Evolutionary conservation across 2,113 vertebrate species (phyloP).

Genomic region (Okapia johnstoni): DNA sequence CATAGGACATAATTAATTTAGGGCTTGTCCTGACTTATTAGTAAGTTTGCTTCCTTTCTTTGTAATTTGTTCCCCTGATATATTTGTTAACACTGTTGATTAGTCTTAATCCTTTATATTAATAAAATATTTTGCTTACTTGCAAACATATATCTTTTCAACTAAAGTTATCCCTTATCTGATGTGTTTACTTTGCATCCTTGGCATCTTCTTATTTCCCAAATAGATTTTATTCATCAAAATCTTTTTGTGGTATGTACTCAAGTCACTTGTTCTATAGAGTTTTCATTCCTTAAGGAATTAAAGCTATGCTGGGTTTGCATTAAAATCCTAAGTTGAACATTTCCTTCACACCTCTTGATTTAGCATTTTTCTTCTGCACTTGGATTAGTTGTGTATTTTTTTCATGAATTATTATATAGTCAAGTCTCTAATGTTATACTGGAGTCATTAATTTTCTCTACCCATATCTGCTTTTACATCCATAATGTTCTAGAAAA

Average conservation of each 20-base stretch:
- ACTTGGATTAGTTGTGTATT: neutral
- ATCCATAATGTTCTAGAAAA: neutral
- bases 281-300: neutral
- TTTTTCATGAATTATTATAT: constrained; percentile 1
- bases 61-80: constrained; percentile 1
- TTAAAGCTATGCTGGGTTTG: neutral
- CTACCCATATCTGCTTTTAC: neutral
- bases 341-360: neutral
- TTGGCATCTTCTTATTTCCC: neutral
- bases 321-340: constrained; percentile 21
- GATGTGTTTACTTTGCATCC: neutral
- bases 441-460: neutral
- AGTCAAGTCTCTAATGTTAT: neutral
- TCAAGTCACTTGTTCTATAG: neutral
- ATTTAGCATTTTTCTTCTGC: neutral
- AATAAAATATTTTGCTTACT: constrained; percentile 43
- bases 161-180: neutral
- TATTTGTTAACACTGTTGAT: constrained; percentile 58
- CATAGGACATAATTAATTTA: constrained; percentile 57
- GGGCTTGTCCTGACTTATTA: constrained; percentile 39
- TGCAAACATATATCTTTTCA: constrained; percentile 26
- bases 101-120: constrained; percentile 52
- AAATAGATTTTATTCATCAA: constrained; percentile 34
- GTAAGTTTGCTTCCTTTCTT: constrained; percentile 24
- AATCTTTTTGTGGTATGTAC: neutral